Evolutionary conservation across 2,888 invertebrate species (phyloP), one percentile per base, ranked within the genome.

Genomic region (Andrena praecox): DNA sequence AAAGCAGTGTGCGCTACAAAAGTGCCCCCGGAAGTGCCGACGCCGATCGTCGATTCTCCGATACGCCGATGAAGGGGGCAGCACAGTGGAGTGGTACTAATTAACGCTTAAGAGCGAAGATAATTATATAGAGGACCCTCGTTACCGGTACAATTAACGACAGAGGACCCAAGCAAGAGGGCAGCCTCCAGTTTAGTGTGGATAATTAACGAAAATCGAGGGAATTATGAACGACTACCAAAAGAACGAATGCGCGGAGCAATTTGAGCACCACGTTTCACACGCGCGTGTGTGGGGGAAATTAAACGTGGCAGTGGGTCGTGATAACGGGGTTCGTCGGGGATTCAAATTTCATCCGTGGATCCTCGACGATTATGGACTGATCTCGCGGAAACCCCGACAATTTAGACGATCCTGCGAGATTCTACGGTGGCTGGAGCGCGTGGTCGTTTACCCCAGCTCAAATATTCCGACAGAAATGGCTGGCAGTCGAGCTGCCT

Each of bases 381-480:
- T 66, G 79, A 81, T 74, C 81, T 81, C 73, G 52, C 56, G 56
- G 66, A 69, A 78, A 79, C 52, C 60, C 73, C 60, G 69, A 79
- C 79, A 69, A 81, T 81, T 81, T 74, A 35, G 33, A 54, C 69
- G 54, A 63, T 80, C 69, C 62, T 56, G 29, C 70, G 48, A 48
- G 70, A 80, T 79, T 70, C 69, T 66, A 70, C 66, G 48, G 48
- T 20, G 52, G 7, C 52, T 52, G 20, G 4, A 42, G 48, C 20
- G 7, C 56, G 27, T 29, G 27, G 42, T 42, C 29, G 50, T 66
- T 33, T 27, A 27, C 33, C 12, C 29, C 7, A 27, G 79, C 33
- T 66, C 67, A 75, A 75, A 80, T 82, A 82, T 80, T 52, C 74
- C 74, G 67, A 68, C 64, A 35, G 82, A 75, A 82, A 82, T 82